A percentile compares a stretch with the other conserved stretches of the same genome.
These are phyloP conservation scores for Miltochrista miniata DNA, from an alignment of 2,888 invertebrate genomes.

Conservation along the genomic window DNA sequence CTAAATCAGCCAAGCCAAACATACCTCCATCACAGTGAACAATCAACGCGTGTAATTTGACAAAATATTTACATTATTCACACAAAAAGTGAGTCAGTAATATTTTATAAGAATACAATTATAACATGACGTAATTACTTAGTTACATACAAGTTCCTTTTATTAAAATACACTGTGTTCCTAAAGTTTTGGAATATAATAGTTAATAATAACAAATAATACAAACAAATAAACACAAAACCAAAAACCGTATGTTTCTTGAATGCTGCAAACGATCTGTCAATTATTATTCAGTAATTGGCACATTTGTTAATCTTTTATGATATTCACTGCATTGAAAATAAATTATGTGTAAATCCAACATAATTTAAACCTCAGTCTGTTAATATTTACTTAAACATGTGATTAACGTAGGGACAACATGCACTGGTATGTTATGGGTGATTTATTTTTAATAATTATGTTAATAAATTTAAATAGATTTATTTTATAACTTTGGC, in stretches of 20 bases:
- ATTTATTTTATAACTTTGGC: too few species aligned
- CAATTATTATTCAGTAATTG: slow-evolving; percentile 5
- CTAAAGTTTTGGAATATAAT: slow-evolving; percentile 20
- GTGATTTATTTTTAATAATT: too few species aligned
- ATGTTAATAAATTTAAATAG: too few species aligned
- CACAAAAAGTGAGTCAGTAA: slow-evolving; percentile 36
- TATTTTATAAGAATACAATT: slow-evolving; percentile 27
- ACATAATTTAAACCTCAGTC: neutral
- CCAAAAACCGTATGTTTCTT: too few species aligned
- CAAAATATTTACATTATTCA: slow-evolving; percentile 52
- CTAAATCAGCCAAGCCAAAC: slow-evolving; percentile 74
- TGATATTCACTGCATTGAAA: neutral
- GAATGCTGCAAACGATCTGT: too few species aligned
- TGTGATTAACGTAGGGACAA: too few species aligned
- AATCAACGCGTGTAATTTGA: slow-evolving; percentile 44
- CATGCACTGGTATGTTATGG: too few species aligned
- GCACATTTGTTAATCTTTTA: neutral
- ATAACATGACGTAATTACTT: slow-evolving; percentile 15
- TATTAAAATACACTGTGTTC: slow-evolving; percentile 35
- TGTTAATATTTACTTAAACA: neutral
- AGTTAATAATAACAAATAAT: slow-evolving; percentile 5
- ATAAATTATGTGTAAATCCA: neutral
- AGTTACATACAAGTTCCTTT: slow-evolving; percentile 20
- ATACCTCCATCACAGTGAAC: slow-evolving; percentile 44
- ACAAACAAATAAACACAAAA: neutral